These are phyloP conservation scores for Pseudopipra pipra DNA, from an alignment of 2,113 vertebrate species.

Conservation along the genomic window DNA sequence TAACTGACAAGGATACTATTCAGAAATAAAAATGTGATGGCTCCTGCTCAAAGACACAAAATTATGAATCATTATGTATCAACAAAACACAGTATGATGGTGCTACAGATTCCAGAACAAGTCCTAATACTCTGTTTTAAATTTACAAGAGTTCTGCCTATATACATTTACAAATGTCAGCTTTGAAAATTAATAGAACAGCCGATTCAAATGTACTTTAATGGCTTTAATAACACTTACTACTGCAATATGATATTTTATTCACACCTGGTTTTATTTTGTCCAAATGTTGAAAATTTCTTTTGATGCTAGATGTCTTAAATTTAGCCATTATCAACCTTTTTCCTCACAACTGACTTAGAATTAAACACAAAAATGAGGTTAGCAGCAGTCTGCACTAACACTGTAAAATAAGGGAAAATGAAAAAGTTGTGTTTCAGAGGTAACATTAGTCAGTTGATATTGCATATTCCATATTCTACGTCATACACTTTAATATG, in stretches of 20 bases:
- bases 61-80: background rate
- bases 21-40: background rate
- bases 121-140: slow-evolving; percentile 11
- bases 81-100: background rate
- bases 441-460: background rate
- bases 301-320: slow-evolving; percentile 55
- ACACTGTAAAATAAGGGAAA: background rate
- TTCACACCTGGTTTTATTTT: slow-evolving; percentile 67
- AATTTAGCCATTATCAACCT: slow-evolving; percentile 32
- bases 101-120: slow-evolving; percentile 6
- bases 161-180: slow-evolving; percentile 42
- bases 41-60: background rate
- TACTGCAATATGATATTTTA: slow-evolving; percentile 50
- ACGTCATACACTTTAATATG: background rate
- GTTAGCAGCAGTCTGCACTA: background rate
- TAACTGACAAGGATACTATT: background rate
- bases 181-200: slow-evolving; percentile 51
- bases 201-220: slow-evolving; percentile 29
- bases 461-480: background rate
- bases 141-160: slow-evolving; percentile 27
- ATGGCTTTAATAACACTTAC: slow-evolving; percentile 52
- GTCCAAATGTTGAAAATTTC: slow-evolving; percentile 30
- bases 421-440: background rate
- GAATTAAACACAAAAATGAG: background rate
- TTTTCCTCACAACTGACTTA: slow-evolving; percentile 8